Base-by-base conservation (phyloP, 2,797 vertebrate genomes). In the Leptatherina wallacei region DNA sequence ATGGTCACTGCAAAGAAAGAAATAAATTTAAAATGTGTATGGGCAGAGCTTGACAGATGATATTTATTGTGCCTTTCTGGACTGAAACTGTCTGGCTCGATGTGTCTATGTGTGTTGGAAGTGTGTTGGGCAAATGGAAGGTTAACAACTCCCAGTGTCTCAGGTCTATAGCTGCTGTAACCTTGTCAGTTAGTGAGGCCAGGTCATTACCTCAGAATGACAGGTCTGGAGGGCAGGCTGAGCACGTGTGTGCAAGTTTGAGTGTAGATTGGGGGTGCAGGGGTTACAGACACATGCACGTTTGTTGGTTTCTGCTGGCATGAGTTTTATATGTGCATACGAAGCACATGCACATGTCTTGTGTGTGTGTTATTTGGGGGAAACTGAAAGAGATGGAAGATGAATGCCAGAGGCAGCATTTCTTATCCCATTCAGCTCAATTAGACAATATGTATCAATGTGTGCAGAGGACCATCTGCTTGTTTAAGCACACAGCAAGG, bases 201-300 rank as follows among this genome's bases (percentile, higher is more conserved):
- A 90, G 86, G 89, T 92, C 91, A 92, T 92, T 91, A 89, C 87
- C 85, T 88, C 61, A 68, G 89, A 91, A 78, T 89, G 91, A 87
- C 88, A 87, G 87, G 80, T 92, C 88, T 82, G 77, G 73, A 87
- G 87, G 89, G 73, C 73, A 69, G 77, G n/a, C 29, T 65, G 54
- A 61, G 35, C 13, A 20, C 40, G 32, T 67, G 29, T 24, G 61
- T 58, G 27, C 40, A n/a, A 52, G 75, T 16, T 52, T 69, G 42
- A 24, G 24, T 18, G 63, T 36, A 69, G 3, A 44, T 49, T 74
- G 29, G 29, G 47, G 70, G 49, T 14, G 61, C 57, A 12, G 51
- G 67, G 49, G 77, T 60, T 71, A 68, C 68, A 63, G n/a, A 47
- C 52, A 24, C 36, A 33, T 71, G 55, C 42, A 2, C 32, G 20